Base-by-base conservation (phyloP, 2,797 vertebrate species). In the Lepidocolaptes lacrymiger region DNA sequence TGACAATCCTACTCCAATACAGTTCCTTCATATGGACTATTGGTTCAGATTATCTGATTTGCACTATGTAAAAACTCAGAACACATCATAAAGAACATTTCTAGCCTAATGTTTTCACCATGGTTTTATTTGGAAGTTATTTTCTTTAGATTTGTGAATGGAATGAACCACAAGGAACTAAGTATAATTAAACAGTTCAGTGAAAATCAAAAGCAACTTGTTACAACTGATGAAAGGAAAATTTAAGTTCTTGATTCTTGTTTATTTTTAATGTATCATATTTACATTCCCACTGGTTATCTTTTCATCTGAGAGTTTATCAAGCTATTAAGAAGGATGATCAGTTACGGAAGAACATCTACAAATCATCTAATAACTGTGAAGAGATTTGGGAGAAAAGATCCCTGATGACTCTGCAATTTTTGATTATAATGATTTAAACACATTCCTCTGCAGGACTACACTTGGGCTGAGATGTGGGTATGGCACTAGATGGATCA, bases 401-500 rank as follows among this genome's bases (percentile, higher is more conserved):
- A 21, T 15, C 23, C 32, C 27, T 49, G 16, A 48, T 79, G 62
- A 56, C 9, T 36, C 17, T 12, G 4, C 10, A 76, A 5, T 52
- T 55, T 13, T 66, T 5, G 0, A 3, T 86, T 64, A 23, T 21
- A 58, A 10, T 36, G 37, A 80, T 74, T 52, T 85, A 23, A 74
- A 49, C 34, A 39, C 12, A 36, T 52, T 75, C 43, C 3, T 46
- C 39, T 75, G 22, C 46, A 91, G 51, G 77, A 64, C 37, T 51
- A 54, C 0, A 0, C 8, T 43, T 68, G 20, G 41, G 18, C n/a
- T 58, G 20, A 43, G 23, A 58, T 14, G 5, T 23, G n/a, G 15
- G 7, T 37, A 24, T 13, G 26, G 14, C 28, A 68, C 26, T 56
- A 67, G 37, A 28, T 16, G 24, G 15, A 59, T 73, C 37, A 32